A percentile compares a stretch with the other conserved stretches of the same genome.
Evolutionary conservation across 2,113 vertebrate species (phyloP).

Genomic region (Carassius carassius): DNA sequence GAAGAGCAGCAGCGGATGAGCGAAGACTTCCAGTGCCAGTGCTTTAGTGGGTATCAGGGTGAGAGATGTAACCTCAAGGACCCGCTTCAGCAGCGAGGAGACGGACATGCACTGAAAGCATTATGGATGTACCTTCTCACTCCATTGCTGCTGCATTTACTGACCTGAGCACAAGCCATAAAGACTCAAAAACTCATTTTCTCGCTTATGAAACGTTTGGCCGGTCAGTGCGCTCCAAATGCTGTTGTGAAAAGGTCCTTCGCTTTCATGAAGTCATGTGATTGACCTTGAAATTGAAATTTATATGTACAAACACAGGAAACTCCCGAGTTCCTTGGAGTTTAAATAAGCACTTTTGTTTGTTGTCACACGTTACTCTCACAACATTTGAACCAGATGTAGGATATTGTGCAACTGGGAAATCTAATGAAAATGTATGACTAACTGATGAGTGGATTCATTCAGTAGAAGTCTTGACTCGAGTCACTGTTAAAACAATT

Average conservation of each 20-base stretch:
- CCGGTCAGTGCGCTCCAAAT: constrained; percentile 3
- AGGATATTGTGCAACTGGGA: background rate
- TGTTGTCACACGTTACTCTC: background rate
- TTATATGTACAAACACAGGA: constrained; percentile 32
- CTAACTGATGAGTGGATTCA: background rate
- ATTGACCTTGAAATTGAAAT: background rate
- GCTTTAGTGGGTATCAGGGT: constrained; percentile 85
- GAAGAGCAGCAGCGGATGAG: constrained; percentile 68
- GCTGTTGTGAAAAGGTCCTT: constrained; percentile 5
- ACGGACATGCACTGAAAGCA: constrained; percentile 13
- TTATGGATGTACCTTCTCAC: constrained; percentile 24
- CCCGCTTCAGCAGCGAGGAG: constrained; percentile 57
- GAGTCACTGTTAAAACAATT: background rate
- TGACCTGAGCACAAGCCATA: constrained; percentile 15
- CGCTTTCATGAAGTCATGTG: background rate
- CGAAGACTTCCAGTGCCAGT: constrained; percentile 86
- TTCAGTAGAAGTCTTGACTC: background rate
- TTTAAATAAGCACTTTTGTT: constrained; percentile 46
- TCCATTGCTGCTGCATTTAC: constrained; percentile 24
- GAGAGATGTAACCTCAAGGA: constrained; percentile 72
- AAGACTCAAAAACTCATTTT: too few species aligned
- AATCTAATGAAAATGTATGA: background rate
- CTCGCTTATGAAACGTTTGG: background rate
- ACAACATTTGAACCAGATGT: background rate
- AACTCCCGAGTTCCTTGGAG: background rate